Percentiles rank a stretch among this genome's conserved stretches.
Evolutionary conservation across 2,113 vertebrate species (phyloP).

Genomic region (Lathamus discolor): DNA sequence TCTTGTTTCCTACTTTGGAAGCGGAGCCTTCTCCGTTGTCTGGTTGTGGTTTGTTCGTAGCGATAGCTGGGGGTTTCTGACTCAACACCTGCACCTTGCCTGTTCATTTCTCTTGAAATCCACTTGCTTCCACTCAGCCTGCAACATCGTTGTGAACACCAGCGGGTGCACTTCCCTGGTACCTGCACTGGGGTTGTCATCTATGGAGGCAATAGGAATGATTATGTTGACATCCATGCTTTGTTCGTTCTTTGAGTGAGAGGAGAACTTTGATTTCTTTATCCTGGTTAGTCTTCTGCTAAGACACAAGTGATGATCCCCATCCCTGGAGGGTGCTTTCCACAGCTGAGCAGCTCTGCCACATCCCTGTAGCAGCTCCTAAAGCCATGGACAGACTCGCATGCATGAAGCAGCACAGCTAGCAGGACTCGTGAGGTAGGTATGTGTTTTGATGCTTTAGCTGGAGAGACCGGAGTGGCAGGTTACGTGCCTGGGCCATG

Average conservation of each 20-base stretch:
- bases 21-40: not conserved
- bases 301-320: not conserved
- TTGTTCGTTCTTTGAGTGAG: not conserved
- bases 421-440: not conserved
- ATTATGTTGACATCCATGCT: not conserved
- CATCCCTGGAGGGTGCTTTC: not conserved
- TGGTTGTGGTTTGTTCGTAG: no score
- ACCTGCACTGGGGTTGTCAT: fast-evolving
- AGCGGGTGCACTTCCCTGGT: not conserved
- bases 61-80: not conserved
- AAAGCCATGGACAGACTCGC: not conserved
- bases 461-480: not conserved
- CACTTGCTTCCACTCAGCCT: fast-evolving
- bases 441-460: not conserved
- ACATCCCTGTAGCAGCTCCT: fast-evolving
- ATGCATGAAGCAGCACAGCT: not conserved
- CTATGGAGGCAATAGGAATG: not conserved
- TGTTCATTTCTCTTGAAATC: not conserved
- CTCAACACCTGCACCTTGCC: no score
- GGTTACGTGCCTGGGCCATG: not conserved
- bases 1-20: not conserved
- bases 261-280: not conserved
- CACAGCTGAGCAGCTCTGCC: fast-evolving
- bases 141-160: fast-evolving
- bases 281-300: not conserved